Conservation (phyloP, 2,797 vertebrate genomes). For the Acanthis flammea region DNA sequence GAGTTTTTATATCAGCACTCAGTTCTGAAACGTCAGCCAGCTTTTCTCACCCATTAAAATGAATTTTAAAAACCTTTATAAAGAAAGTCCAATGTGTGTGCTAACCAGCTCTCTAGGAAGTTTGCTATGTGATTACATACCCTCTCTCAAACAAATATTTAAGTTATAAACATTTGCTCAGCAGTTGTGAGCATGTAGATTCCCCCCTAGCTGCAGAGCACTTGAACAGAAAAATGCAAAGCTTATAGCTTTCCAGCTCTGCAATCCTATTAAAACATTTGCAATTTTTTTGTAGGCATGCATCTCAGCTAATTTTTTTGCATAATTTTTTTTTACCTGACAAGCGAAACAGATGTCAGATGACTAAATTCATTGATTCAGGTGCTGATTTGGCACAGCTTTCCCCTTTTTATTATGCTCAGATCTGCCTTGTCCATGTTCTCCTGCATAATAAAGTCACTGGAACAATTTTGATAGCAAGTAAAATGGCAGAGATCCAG, state of each 20-base stretch:
- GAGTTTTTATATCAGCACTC: slow-evolving; percentile 21
- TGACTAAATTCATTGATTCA: slow-evolving; percentile 13
- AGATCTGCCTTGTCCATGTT: not conserved
- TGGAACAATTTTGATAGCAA: not conserved
- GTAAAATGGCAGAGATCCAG: slow-evolving; percentile 17
- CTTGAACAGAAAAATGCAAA: not conserved
- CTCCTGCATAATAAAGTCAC: not conserved
- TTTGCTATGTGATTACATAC: not conserved
- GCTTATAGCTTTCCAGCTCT: not conserved
- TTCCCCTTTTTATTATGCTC: not conserved
- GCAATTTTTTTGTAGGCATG: not conserved
- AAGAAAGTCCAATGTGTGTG: not conserved
- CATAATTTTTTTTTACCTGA: not conserved
- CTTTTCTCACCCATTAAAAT: slow-evolving; percentile 7
- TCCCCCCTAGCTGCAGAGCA: not conserved
- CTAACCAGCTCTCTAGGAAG: not conserved
- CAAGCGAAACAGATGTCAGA: not conserved
- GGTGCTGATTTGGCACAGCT: not conserved
- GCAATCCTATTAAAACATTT: not conserved
- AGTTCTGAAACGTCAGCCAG: not conserved
- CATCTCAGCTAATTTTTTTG: not conserved
- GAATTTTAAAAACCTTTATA: slow-evolving; percentile 10
- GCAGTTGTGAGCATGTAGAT: not conserved
- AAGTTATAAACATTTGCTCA: not conserved
- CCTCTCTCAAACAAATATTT: not conserved